Evolutionary conservation across 2,888 invertebrate genomes (phyloP).

Genomic region (Sarcophaga rosellei): DNA sequence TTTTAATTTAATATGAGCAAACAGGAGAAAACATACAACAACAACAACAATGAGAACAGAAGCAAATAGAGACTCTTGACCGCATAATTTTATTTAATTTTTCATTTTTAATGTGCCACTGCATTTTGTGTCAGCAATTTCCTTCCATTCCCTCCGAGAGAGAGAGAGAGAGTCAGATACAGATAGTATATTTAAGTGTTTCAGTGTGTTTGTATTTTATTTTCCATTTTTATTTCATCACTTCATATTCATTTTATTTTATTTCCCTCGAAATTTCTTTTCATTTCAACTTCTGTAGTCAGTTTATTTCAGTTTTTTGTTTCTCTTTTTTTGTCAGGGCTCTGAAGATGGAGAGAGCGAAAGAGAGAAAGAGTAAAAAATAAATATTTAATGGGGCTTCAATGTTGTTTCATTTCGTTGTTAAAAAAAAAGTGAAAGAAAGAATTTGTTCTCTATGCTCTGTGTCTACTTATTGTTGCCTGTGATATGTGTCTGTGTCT

Average conservation of each 20-base stretch:
- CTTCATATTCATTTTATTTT: neutral
- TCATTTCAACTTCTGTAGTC: no score
- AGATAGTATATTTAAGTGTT: no score
- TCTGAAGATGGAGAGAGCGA: neutral
- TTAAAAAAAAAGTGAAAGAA: no score
- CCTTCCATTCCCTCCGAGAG: neutral
- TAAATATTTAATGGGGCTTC: neutral
- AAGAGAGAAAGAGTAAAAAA: neutral
- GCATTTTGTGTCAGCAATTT: slow-evolving; percentile 65
- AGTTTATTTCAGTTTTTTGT: neutral
- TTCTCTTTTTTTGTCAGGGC: neutral
- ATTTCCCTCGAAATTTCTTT: no score
- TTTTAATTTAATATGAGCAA: neutral
- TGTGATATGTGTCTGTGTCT: neutral
- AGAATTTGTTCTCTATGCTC: neutral
- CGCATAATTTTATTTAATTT: neutral
- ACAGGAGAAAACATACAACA: neutral
- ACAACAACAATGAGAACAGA: neutral
- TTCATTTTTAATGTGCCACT: slow-evolving; percentile 40
- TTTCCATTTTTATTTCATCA: neutral
- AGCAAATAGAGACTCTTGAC: neutral
- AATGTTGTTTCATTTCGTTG: neutral
- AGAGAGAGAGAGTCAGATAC: neutral
- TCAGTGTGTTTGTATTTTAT: neutral
- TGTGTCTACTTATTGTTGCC: neutral